Base-by-base conservation (phyloP, 2,797 vertebrate genomes). In the Myoxocephalus aenaeus region DNA sequence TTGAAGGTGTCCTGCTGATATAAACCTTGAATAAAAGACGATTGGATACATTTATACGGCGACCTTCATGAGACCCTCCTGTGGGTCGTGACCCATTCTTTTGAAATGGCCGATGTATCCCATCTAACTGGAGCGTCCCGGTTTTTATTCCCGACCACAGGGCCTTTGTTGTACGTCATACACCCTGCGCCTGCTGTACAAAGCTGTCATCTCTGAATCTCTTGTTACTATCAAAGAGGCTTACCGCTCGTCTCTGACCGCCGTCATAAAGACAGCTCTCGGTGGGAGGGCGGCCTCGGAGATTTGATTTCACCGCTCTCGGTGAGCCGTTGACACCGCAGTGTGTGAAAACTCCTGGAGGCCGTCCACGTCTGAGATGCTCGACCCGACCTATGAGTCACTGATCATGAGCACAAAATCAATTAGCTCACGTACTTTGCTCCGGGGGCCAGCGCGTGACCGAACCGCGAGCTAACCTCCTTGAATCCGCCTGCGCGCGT, bases 361-460 rank as follows among this genome's bases (percentile, higher is more conserved):
- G 72, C 62, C 54, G 12, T 29, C 46, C 56, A 27, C 6, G 14
- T 48, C 57, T 62, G 27, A 77, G 64, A 42, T 18, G 36, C 29
- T 40, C 27, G 29, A 65, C 22, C 48, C 14, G 36, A 71, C 62
- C 73, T 71, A 12, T 46, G 48, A 61, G 65, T 73, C 40, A 25
- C 20, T 50, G 65, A 54, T 69, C 53, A 27, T 18, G 22, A 42
- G 34, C 48, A 50, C 53, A 56, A 66, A 73, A 48, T 78, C 65
- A 65, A 54, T 83, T 56, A 62, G 22, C 58, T 70, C 69, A 38
- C n/a, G 2, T 71, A 68, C 65, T 34, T 54, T 34, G 20, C 58
- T 63, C 6, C 4, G 17, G 50, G 34, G 58, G 57, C 27, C 36
- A 12, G 58, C 14, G 14, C 53, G 46, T 59, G 56, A 38, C 34